These are phyloP conservation scores for Tineola bisselliella DNA, from an alignment of 2,888 invertebrate species.

Conservation along the genomic window DNA sequence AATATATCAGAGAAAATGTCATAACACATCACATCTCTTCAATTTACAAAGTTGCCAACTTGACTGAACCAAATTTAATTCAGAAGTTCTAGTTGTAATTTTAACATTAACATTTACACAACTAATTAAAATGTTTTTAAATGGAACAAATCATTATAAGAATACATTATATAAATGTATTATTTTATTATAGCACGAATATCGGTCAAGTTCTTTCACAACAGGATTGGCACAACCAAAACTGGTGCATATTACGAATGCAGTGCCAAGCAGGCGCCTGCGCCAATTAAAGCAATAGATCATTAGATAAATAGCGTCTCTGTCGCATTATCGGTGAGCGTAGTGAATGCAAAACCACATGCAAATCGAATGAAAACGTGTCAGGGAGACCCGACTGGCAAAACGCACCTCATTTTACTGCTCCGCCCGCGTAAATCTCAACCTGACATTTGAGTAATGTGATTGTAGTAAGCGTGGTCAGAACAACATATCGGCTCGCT, in stretches of 20 bases:
- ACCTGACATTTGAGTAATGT: conserved; percentile 11
- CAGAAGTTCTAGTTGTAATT: too few species aligned
- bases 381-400: conserved; percentile 32
- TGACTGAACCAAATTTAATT: too few species aligned
- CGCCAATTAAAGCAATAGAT: conserved; percentile 39
- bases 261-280: conserved; percentile 23
- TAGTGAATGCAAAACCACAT: conserved; percentile 29
- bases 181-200: neutral
- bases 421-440: conserved; percentile 13
- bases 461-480: conserved; percentile 11
- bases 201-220: conserved; percentile 8
- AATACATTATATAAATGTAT: too few species aligned
- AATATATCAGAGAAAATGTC: neutral
- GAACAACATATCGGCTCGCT: neutral
- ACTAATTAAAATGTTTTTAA: too few species aligned
- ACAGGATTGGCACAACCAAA: neutral
- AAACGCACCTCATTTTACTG: conserved; percentile 9
- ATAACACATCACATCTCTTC: too few species aligned
- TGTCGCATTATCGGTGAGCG: conserved; percentile 20
- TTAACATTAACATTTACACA: too few species aligned
- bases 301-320: conserved; percentile 28
- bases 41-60: too few species aligned
- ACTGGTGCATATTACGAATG: conserved; percentile 1
- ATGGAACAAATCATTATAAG: too few species aligned
- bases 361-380: conserved; percentile 34